Evolutionary conservation across 2,888 invertebrate genomes (phyloP), one percentile per base, ranked within the genome.

Genomic region (Anthophora plumipes): DNA sequence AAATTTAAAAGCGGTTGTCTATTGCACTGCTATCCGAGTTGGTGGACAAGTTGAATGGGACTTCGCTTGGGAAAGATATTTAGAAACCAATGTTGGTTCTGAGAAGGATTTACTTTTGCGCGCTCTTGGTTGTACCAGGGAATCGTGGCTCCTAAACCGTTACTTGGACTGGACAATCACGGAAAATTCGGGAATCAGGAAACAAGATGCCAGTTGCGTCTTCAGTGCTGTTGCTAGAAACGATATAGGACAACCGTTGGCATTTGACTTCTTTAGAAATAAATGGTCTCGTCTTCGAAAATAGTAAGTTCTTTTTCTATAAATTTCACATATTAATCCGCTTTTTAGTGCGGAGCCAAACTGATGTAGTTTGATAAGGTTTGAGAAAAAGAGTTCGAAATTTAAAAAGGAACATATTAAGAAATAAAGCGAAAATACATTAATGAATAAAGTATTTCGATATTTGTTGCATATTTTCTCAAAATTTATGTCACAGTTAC

Each of bases 41-140:
- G 98, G 98, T 0, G 97, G 97, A 0, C 96, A 97, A 84, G 94
- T 95, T 0, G 98, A 98, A 91, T 99, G 98, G 98, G 95, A 97
- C 82, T 98, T 98, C 92, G 96, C 97, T 0, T 98, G 97, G 96
- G 95, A 97, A 61, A 95, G 97, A 43, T 98, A 97, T 91, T 92
- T 95, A 50, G 95, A 95, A 5, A 96, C 97, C 1, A 96, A 96
- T 83, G 96, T 97, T 0, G 97, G 97, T 0, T 96, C 97, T 0
- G 98, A 98, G 92, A 96, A 97, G 88, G 96, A 96, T 85, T 94
- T 96, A 11, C 94, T 98, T 11, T 94, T 98, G 17, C 95, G 95
- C 8, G 96, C 97, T 0, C 94, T 99, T 17, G 97, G 97, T 0
- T 98, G 98, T 90, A 96, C 97, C 0, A 94, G 96, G 75, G 96